Evolutionary conservation across 2,888 invertebrate species (phyloP), one percentile per base, ranked within the genome.

Genomic region (Perithous albicinctus): DNA sequence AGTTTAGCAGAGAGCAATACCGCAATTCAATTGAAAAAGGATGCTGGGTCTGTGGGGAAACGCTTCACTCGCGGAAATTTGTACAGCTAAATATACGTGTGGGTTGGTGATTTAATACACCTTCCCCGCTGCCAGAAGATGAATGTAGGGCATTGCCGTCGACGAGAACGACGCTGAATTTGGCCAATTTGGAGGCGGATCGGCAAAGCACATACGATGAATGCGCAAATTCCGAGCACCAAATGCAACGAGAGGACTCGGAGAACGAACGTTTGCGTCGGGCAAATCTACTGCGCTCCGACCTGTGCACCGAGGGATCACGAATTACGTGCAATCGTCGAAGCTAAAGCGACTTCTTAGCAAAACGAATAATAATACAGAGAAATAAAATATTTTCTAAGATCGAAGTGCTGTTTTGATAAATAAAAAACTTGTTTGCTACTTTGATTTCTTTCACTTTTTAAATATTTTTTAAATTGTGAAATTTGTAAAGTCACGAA

Each of bases 81-180:
- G 56, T 46, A 35, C 46, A 20, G 10, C 6, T 20, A 43, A 48
- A 51, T 12, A 29, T 26, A 26, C 10, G 6, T 38, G 20, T 12
- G 41, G 6, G 18, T 48, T 23, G 35, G 63, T 38, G 43, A 74
- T 43, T 74, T 74, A 12, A 35, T 29, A 59, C 35, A 59, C 23
- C 54, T 12, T 15, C 8, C 23, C 8, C 38, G 29, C 20, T 20
- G 20, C 32, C 18, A 12, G 32, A 29, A 20, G 54, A 54, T 54
- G n/a, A 12, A 75, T n/a, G 41, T 4, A 41, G 74, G 75, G 75
- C 56, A 67, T 67, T 66, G 67, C 46, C 7, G 41, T 43, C 43
- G 41, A 41, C 63, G 41, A 63, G 63, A 18, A 63, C 63, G 38
- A 23, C 12, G 63, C 2, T n/a, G 63, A 1, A 23, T 41, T 63